Evolutionary conservation across 2,888 invertebrate species (phyloP).

Genomic region (Campopleginae sp.): DNA sequence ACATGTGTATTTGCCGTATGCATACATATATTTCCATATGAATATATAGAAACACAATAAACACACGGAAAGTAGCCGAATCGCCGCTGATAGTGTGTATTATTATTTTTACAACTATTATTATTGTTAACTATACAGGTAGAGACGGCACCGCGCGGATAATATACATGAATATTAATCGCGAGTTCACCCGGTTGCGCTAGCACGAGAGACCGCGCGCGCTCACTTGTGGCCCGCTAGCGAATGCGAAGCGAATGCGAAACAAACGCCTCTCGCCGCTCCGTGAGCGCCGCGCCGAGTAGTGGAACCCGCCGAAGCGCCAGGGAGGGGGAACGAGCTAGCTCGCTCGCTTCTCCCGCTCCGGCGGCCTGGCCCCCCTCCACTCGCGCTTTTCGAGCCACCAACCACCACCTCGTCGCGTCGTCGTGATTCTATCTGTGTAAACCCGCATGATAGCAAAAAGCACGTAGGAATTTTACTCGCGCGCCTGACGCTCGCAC

Average conservation of each 20-base stretch:
- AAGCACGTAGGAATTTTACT: constrained; percentile 28
- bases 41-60: constrained; percentile 6
- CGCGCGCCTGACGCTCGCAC: not conserved
- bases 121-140: constrained; percentile 38
- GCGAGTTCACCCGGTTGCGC: constrained; percentile 30
- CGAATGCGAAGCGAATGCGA: constrained; percentile 46
- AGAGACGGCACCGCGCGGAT: not conserved
- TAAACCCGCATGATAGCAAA: constrained; percentile 36
- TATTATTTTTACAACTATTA: constrained; percentile 43
- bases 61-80: constrained; percentile 22
- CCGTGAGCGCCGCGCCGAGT: not conserved
- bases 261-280: constrained; percentile 26
- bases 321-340: not conserved
- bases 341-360: not conserved
- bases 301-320: not conserved
- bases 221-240: constrained; percentile 48
- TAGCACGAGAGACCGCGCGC: constrained; percentile 32
- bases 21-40: not conserved
- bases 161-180: constrained; percentile 40
- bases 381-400: constrained; percentile 7
- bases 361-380: not conserved
- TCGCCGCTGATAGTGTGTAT: constrained; percentile 31
- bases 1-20: not conserved
- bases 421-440: constrained; percentile 37
- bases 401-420: constrained; percentile 3